These are phyloP conservation scores for Bugula neritina DNA, from an alignment of 2,888 invertebrate genomes.

Conservation along the genomic window DNA sequence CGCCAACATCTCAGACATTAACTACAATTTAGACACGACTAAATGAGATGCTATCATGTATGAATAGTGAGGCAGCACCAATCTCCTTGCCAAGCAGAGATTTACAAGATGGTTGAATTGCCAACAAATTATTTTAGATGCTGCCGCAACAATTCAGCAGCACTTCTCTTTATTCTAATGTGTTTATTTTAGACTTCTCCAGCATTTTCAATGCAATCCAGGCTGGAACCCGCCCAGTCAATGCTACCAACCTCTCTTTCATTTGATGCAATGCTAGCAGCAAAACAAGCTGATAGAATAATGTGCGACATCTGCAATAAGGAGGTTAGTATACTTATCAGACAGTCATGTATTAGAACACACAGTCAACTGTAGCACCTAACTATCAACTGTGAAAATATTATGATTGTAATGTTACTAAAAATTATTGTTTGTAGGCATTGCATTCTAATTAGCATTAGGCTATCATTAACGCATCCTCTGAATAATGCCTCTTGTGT, in stretches of 20 bases:
- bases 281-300: conserved; percentile 51
- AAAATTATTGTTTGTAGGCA: too few relatives aligned
- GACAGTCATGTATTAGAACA: too few relatives aligned
- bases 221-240: background rate
- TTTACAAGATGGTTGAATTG: background rate
- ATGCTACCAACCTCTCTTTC: conserved; percentile 35
- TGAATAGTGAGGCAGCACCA: background rate
- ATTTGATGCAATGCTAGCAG: conserved; percentile 52
- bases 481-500: too few relatives aligned
- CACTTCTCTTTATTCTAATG: too few relatives aligned
- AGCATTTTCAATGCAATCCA: background rate
- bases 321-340: conserved; percentile 59
- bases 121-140: background rate
- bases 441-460: background rate
- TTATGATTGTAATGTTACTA: too few relatives aligned
- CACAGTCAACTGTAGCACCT: too few relatives aligned
- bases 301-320: conserved; percentile 92
- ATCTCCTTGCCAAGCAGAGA: background rate
- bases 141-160: too few relatives aligned
- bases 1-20: conserved; percentile 8
- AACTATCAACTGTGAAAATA: too few relatives aligned
- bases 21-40: background rate
- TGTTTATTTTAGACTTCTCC: conserved; percentile 7
- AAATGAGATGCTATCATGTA: background rate
- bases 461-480: too few relatives aligned